These are phyloP conservation scores for Antigone vipio DNA, from an alignment of 2,113 vertebrate genomes.

Conservation along the genomic window DNA sequence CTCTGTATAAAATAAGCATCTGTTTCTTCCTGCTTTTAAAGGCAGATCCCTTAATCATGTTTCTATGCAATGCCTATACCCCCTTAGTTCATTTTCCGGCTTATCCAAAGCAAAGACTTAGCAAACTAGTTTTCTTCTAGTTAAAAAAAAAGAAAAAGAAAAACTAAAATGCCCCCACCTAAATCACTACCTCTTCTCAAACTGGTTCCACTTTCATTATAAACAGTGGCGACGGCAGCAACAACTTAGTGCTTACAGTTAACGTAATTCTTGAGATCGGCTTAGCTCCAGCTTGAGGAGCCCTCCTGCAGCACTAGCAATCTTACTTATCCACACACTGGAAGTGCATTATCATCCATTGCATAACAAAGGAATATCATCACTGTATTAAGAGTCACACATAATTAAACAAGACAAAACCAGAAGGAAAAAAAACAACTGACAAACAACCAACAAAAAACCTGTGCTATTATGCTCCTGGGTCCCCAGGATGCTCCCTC, in stretches of 20 bases:
- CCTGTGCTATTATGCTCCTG: not conserved
- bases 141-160: slow-evolving; percentile 26
- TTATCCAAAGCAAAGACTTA: slow-evolving; percentile 86
- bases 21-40: not conserved
- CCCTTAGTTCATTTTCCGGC: not conserved
- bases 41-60: not conserved
- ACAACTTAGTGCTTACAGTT: not conserved
- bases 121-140: slow-evolving; percentile 53
- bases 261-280: slow-evolving; percentile 37
- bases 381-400: slow-evolving; percentile 10
- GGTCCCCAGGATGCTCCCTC: not conserved
- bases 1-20: not conserved
- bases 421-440: not conserved
- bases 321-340: not conserved
- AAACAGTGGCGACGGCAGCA: not conserved
- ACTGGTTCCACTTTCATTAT: not conserved
- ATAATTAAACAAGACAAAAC: slow-evolving; percentile 9
- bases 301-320: not conserved
- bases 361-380: slow-evolving; percentile 24
- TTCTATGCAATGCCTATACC: not conserved
- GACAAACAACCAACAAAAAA: too few species aligned
- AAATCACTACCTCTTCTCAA: not conserved
- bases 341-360: not conserved
- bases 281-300: slow-evolving; percentile 35
- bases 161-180: not conserved